Evolutionary conservation across 2,113 vertebrate genomes (phyloP), one percentile per base, ranked within the genome.

Genomic region (Aramus guarauna): DNA sequence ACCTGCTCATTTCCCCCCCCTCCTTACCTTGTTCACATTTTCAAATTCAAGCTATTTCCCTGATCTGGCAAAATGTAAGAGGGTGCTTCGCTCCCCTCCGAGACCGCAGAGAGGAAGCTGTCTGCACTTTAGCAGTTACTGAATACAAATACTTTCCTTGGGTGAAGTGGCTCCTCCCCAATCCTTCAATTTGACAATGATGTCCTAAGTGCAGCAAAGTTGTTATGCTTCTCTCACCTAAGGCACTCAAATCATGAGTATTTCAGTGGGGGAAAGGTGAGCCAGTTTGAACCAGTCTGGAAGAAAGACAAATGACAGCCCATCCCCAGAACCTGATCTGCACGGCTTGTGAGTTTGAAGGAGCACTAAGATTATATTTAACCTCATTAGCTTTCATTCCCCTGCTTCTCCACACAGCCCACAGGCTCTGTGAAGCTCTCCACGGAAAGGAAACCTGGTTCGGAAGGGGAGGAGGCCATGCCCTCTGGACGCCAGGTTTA

Each of bases 131-230:
- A 73, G 58, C 50, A 69, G 63, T 32, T 0, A 0, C 74, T 64
- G 78, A 95, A 94, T 39, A 78, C 55, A 95, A 94, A 92, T 71
- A 45, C 87, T 88, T 76, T n/a, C 73, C 66, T 90, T 5, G 22
- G 66, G 29, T 89, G 86, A 96, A 96, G 81, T 90, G 74, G 53
- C 71, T 95, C 90, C 90, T 96, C 77, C 81, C 88, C 50, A 69
- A 0, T 43, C 68, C 68, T 93, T 90, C 85, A 89, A 67, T 84
- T 56, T 90, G 83, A 89, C 88, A 92, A 81, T 37, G 85, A 85
- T 73, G 83, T 78, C 92, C 94, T 89, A 81, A 91, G 73, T 87
- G 83, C 53, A 5, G 64, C 17, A 59, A 82, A 91, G 45, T 37
- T 90, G 53, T 88, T 88, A 71, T 2, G 41, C 21, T 29, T 85